Evolutionary conservation across 2,113 vertebrate genomes (phyloP).

Genomic region (Crotalus tigris): DNA sequence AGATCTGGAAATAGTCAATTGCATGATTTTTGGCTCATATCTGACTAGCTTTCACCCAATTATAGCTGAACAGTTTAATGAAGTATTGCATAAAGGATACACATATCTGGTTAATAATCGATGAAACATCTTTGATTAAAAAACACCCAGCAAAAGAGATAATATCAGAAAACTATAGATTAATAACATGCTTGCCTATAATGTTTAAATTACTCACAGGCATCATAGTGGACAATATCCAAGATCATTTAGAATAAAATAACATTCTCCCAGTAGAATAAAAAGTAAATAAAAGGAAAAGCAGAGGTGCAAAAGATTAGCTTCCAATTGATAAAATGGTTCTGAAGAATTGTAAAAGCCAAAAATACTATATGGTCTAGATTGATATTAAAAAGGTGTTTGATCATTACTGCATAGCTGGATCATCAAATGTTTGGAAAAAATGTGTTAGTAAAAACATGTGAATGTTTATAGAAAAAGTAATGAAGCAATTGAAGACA

Average conservation of each 20-base stretch:
- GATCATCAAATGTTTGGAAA: neutral
- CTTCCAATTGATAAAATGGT: neutral
- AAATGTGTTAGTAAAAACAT: neutral
- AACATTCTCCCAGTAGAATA: neutral
- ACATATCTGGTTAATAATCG: neutral
- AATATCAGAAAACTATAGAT: neutral
- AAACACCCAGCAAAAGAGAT: neutral
- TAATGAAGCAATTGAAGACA: neutral
- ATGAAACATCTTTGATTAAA: neutral
- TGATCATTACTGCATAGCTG: neutral
- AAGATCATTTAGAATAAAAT: neutral
- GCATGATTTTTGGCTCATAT: too few relatives aligned
- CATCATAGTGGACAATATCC: neutral
- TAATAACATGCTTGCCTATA: neutral
- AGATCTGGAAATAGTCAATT: too few relatives aligned
- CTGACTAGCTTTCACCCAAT: too few relatives aligned
- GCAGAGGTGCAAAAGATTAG: neutral
- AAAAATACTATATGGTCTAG: neutral
- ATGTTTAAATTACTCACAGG: neutral
- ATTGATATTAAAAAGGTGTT: neutral
- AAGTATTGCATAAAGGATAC: too few relatives aligned
- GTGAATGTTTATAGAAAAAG: neutral
- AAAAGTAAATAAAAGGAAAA: neutral
- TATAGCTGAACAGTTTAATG: too few relatives aligned
- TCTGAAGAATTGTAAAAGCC: neutral